Base-by-base conservation (phyloP, 2,113 vertebrate species). In the Artemisiospiza belli region DNA sequence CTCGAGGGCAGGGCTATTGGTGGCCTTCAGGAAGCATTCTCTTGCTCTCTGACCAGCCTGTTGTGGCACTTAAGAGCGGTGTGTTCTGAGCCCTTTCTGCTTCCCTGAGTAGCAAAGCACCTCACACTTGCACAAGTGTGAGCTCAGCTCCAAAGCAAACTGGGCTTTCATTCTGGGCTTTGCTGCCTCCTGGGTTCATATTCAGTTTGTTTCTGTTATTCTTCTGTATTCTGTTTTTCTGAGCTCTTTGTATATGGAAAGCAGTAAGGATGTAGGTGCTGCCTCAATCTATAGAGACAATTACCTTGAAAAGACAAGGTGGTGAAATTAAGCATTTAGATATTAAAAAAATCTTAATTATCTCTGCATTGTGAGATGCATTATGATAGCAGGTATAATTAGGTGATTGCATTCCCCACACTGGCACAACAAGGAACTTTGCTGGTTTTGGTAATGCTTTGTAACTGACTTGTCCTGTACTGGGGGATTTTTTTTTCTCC, bases 401-500 rank as follows among this genome's bases (percentile, higher is more conserved):
- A 12, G 0, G 4, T 63, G 24, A 39, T 39, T 78, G 37, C 21
- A 4, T 77, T 94, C 51, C 61, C n/a, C n/a, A 22, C 0, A 0
- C 49, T 47, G 46, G 25, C 18, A 35, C 20, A 41, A 12, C 2
- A 11, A 35, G 35, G 64, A 62, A 62, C 1, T 4, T 44, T 44
- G 46, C 43, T 61, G 21, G 9, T 2, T 81, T 87, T 23, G 55
- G 44, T 46, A 18, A 11, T 91, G 35, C 47, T 93, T 72, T 10
- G 0, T 81, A 70, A 30, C 8, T 90, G 47, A 75, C 55, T 54
- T 91, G 55, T 44, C 51, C 41, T 7, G 1, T 37, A 23, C 30
- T 27, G 5, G 18, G 20, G 19, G 12, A 8, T 39, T 59, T 64
- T 63, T 63, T 63, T 41, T 74, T 35, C 37, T 86, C 8, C 37